A percentile compares a stretch with the other conserved stretches of the same genome.
Conservation (phyloP, 2,888 invertebrate species). For the Tinea pellionella region DNA sequence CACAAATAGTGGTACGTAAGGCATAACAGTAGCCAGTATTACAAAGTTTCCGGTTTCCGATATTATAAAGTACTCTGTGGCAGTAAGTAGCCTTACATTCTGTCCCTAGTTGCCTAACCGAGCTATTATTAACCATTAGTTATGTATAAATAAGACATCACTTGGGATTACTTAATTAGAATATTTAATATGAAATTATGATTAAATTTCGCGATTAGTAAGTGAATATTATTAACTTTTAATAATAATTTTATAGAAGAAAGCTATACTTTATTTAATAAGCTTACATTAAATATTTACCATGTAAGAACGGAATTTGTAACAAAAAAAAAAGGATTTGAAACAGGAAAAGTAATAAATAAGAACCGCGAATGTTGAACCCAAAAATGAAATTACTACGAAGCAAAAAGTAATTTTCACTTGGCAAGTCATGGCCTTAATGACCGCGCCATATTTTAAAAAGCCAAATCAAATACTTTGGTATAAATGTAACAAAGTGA, state of each 20-base stretch:
- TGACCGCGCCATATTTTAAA: constrained; percentile 11
- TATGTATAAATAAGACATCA: too few species aligned
- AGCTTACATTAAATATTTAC: neutral
- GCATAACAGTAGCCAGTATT: too few species aligned
- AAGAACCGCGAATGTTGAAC: neutral
- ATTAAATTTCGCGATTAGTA: too few species aligned
- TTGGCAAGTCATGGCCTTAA: constrained; percentile 12
- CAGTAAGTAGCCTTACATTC: neutral
- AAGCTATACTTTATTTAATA: too few species aligned
- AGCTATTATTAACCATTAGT: neutral
- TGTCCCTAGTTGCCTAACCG: neutral
- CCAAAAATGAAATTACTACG: constrained; percentile 11
- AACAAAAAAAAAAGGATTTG: neutral
- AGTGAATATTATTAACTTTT: too few species aligned
- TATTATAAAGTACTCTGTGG: too few species aligned
- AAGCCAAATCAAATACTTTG: constrained; percentile 1
- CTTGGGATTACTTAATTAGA: too few species aligned
- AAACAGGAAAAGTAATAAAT: neutral
- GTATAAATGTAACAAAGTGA: neutral
- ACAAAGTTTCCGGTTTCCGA: too few species aligned
- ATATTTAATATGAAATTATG: too few species aligned
- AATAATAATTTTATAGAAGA: too few species aligned
- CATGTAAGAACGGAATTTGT: neutral
- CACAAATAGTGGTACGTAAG: too few species aligned
- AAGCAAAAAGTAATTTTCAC: constrained; percentile 13